These are phyloP conservation scores for Rhinolophus ferrumequinum DNA, from an alignment of 2,113 vertebrate species.

Conservation along the genomic window DNA sequence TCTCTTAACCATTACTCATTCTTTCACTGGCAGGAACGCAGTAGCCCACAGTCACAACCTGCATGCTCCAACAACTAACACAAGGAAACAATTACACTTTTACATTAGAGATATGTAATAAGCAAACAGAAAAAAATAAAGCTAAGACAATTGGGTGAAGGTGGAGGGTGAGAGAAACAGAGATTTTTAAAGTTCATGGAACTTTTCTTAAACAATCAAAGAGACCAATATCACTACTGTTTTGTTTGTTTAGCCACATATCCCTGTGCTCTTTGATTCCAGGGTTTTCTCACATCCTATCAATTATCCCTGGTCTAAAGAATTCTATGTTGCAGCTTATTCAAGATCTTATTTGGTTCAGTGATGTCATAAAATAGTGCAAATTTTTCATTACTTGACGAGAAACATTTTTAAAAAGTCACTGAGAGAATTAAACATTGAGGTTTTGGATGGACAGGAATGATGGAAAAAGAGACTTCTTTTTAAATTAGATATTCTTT, in stretches of 20 bases:
- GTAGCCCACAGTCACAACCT: not conserved
- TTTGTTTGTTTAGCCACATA: not conserved
- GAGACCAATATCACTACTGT: not conserved
- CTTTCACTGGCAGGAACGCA: not conserved
- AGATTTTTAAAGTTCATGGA: not conserved
- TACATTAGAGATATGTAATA: not conserved
- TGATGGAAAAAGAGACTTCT: not conserved
- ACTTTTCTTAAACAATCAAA: slow-evolving; percentile 28
- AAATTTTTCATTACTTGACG: slow-evolving; percentile 41
- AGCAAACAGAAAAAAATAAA: slow-evolving; percentile 26
- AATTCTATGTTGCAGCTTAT: not conserved
- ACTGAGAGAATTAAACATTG: slow-evolving; percentile 1
- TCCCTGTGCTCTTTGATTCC: not conserved
- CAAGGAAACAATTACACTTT: not conserved
- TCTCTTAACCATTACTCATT: not conserved
- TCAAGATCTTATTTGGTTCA: not conserved
- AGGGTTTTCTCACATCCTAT: not conserved
- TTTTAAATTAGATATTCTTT: not conserved
- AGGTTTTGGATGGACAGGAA: slow-evolving; percentile 26
- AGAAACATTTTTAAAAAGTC: slow-evolving; percentile 28
- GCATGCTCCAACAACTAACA: not conserved
- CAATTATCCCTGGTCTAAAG: not conserved
- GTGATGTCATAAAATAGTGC: not conserved
- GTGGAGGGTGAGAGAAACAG: not conserved
- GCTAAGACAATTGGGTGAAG: not conserved